Conservation (phyloP, 2,797 vertebrate species). For the Echiichthys vipera region DNA sequence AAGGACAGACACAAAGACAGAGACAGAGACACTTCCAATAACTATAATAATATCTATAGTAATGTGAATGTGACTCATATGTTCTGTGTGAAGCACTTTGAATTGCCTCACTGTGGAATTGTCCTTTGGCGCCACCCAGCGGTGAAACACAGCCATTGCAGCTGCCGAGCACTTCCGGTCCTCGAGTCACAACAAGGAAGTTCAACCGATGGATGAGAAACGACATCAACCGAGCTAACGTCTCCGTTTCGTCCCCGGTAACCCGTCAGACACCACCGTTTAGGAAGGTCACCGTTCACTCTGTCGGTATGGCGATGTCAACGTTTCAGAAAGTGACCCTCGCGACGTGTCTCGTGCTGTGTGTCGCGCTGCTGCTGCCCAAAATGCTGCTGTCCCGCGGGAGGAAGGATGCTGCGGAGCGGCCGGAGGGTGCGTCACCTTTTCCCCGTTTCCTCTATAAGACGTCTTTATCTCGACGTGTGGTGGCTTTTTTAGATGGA, state of each 20-base stretch:
- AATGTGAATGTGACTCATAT: no score
- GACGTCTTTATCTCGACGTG: no score
- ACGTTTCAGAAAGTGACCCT: conserved; percentile 87
- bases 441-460: neutral
- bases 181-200: conserved; percentile 50
- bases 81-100: no score
- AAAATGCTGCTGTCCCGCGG: conserved; percentile 87
- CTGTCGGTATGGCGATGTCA: conserved; percentile 82
- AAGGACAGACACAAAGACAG: no score
- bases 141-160: neutral
- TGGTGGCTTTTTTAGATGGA: accelerated
- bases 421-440: conserved; percentile 85
- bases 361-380: conserved; percentile 90
- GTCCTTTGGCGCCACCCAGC: conserved; percentile 26
- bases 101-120: no score
- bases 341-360: conserved; percentile 89
- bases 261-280: accelerated
- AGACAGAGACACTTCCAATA: no score
- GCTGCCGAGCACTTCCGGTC: conserved; percentile 55
- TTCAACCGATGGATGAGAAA: conserved; percentile 9
- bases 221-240: neutral
- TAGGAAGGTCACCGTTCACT: neutral
- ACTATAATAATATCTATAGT: no score
- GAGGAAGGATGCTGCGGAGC: conserved; percentile 74
- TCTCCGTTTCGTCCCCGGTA: neutral